These are phyloP conservation scores for Glareola pratincola DNA, from an alignment of 2,113 vertebrate species.

Conservation along the genomic window DNA sequence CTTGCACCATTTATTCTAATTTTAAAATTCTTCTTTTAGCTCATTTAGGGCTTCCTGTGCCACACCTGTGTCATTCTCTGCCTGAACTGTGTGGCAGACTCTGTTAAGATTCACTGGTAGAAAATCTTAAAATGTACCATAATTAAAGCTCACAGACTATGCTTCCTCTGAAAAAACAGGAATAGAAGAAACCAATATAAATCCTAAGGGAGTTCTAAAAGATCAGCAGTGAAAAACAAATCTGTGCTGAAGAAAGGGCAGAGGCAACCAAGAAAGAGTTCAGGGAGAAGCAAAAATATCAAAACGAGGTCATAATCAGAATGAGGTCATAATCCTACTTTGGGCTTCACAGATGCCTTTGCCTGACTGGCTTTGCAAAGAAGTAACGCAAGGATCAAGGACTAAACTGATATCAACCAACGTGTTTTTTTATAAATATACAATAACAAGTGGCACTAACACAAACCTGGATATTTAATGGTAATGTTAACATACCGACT, in stretches of 20 bases:
- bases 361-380: not conserved
- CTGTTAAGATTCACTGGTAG: not conserved
- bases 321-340: constrained; percentile 44
- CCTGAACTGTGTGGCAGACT: not conserved
- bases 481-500: not conserved
- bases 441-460: not conserved
- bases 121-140: constrained; percentile 16
- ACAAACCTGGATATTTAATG: not conserved
- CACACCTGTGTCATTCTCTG: constrained; percentile 2
- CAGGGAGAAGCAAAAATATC: not conserved
- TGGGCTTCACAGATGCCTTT: constrained; percentile 4
- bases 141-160: constrained; percentile 14
- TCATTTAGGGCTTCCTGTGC: constrained; percentile 41
- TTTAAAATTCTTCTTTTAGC: constrained; percentile 43
- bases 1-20: constrained; percentile 27
- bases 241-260: not conserved
- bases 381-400: not conserved
- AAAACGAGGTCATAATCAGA: constrained; percentile 20
- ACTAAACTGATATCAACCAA: not conserved
- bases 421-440: not conserved
- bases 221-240: not conserved
- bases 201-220: not conserved
- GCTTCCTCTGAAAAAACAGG: not conserved
- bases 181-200: not conserved
- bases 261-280: not conserved